A percentile compares a stretch with the other conserved stretches of the same genome.
Conservation (phyloP, 2,888 invertebrate species). For the Lepidocyrtoides sp. region DNA sequence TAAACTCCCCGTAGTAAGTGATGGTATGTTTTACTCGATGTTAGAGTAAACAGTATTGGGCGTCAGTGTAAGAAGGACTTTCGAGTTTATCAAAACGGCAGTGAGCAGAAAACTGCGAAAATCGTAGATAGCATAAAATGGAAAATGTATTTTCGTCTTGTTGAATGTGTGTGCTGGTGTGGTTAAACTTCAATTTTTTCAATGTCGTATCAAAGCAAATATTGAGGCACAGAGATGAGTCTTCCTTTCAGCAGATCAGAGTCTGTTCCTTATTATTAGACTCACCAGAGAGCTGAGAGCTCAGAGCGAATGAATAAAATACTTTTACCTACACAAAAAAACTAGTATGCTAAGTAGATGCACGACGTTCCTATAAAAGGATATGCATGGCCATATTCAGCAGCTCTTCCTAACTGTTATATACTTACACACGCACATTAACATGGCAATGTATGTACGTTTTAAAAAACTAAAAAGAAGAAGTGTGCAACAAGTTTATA, state of each 20-base stretch:
- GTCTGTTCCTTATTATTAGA: no score
- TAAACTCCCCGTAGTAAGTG: no score
- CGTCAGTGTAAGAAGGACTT: no score
- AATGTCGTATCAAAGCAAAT: neutral
- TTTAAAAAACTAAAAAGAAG: neutral
- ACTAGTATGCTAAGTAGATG: neutral
- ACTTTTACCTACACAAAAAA: neutral
- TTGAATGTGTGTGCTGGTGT: no score
- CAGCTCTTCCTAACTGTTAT: neutral
- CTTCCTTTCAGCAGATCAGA: neutral
- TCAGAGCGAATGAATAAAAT: neutral
- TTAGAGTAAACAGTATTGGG: no score
- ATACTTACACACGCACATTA: neutral
- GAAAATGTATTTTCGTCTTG: no score
- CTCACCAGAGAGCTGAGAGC: neutral
- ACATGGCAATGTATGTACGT: neutral
- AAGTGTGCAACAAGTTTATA: constrained; percentile 2
- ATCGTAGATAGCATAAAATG: no score
- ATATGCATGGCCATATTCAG: neutral
- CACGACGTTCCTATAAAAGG: neutral
- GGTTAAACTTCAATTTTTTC: no score
- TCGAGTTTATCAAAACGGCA: no score
- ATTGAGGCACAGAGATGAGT: neutral
- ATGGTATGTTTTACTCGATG: no score
- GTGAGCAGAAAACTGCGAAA: no score